These are phyloP conservation scores for Prinia subflava DNA, from an alignment of 2,113 vertebrate species.

Conservation along the genomic window DNA sequence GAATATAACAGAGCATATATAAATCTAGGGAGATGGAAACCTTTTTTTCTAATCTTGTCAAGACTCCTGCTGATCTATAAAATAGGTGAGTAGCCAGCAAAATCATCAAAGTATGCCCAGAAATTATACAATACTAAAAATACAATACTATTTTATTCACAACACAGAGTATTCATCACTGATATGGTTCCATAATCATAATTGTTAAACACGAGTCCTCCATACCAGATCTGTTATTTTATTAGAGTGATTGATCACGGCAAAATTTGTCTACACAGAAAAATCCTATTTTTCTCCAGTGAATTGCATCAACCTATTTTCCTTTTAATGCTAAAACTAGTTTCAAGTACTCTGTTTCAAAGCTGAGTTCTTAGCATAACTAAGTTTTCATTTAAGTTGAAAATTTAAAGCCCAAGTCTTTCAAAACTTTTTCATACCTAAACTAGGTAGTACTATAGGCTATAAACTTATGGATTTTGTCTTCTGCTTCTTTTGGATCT, in stretches of 20 bases:
- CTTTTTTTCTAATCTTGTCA: conserved; percentile 17
- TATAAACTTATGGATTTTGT: neutral
- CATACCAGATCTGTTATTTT: neutral
- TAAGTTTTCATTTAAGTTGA: neutral
- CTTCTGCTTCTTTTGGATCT: neutral
- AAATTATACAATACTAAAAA: conserved; percentile 53
- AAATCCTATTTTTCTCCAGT: neutral
- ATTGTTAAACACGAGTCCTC: conserved; percentile 14
- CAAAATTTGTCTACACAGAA: neutral
- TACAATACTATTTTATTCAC: conserved; percentile 22
- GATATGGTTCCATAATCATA: conserved; percentile 30
- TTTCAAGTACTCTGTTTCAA: neutral
- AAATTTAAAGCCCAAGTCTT: neutral
- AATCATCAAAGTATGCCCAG: conserved; percentile 18
- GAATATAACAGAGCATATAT: conserved; percentile 33
- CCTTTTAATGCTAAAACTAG: neutral
- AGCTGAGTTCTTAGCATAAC: neutral
- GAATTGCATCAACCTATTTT: conserved; percentile 5
- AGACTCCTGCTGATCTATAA: conserved; percentile 42
- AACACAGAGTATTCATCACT: conserved; percentile 25
- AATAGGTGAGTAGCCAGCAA: conserved; percentile 32
- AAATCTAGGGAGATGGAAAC: conserved; percentile 29
- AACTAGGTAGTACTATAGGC: neutral
- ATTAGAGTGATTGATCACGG: conserved; percentile 8
- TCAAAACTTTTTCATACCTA: neutral